Evolutionary conservation across 1,140 invertebrate species (phyloP).

Genomic region (Liolophura sinensis): DNA sequence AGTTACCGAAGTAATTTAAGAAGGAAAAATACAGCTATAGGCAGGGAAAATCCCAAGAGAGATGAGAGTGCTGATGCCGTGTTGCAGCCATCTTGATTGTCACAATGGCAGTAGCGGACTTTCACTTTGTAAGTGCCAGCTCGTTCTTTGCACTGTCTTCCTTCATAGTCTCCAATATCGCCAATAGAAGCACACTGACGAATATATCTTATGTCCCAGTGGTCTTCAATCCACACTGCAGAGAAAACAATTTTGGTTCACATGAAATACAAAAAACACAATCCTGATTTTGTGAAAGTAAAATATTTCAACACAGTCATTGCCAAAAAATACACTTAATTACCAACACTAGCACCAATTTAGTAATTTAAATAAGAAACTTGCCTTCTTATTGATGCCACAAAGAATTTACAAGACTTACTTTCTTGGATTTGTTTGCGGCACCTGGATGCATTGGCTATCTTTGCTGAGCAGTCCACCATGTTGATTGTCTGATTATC

Average conservation of each 20-base stretch:
- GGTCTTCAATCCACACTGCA: slow-evolving; percentile 52
- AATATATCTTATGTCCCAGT: slow-evolving; percentile 55
- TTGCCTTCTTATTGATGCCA: neutral
- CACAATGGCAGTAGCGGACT: slow-evolving; percentile 55
- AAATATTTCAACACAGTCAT: neutral
- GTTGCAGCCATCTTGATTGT: slow-evolving; percentile 59
- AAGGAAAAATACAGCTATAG: too few species aligned
- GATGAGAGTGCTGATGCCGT: slow-evolving; percentile 3
- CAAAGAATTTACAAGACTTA: slow-evolving; percentile 18
- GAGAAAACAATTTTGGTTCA: slow-evolving; percentile 13
- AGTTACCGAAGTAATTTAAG: too few species aligned
- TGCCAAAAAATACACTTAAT: neutral
- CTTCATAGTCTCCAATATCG: slow-evolving; percentile 51
- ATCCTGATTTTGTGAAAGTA: neutral
- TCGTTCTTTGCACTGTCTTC: slow-evolving; percentile 52
- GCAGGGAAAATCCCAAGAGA: too few species aligned
- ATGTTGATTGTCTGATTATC: slow-evolving; percentile 54
- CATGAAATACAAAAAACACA: slow-evolving; percentile 1
- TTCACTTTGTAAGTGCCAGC: slow-evolving; percentile 53
- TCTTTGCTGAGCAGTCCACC: slow-evolving; percentile 32
- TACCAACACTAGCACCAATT: too few species aligned
- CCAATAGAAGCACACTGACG: slow-evolving; percentile 53
- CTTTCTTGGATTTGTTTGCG: slow-evolving; percentile 58
- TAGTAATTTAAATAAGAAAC: neutral
- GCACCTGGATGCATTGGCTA: slow-evolving; percentile 40